phyloP scores from a whole-genome alignment of 2,113 vertebrate genomes.

The Vulpes ferrilata region DNA sequence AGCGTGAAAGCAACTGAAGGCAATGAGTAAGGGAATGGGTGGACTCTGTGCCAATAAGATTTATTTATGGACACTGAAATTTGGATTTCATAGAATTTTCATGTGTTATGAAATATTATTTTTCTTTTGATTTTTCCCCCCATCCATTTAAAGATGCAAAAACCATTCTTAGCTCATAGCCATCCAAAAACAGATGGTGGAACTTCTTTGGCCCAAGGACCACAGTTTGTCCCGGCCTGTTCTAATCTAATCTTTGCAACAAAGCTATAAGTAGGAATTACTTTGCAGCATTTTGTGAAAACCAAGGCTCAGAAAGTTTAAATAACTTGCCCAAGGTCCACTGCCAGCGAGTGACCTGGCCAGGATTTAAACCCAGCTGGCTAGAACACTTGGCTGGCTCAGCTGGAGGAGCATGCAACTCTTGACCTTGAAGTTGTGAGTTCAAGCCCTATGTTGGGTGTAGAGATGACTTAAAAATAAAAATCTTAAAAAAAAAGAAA shows the following conservation, averaged over 20 bases:
- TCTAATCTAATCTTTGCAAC: neutral
- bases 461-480: neutral
- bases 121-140: neutral
- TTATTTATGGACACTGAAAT: neutral
- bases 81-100: neutral
- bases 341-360: neutral
- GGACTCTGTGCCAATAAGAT: neutral
- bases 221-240: neutral
- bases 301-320: neutral
- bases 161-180: neutral
- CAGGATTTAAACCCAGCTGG: neutral
- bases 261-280: neutral
- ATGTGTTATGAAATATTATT: neutral
- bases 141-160: neutral
- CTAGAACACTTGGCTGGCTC: neutral
- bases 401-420: neutral
- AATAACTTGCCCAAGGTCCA: neutral
- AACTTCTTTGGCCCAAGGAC: neutral
- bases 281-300: neutral
- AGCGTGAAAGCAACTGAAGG: neutral
- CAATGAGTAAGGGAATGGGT: fast-evolving
- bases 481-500: neutral
- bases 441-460: too few species aligned
- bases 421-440: too few species aligned
- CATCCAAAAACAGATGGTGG: neutral